Conservation (phyloP, 2,797 vertebrate species). For the Darevskia mixta region DNA sequence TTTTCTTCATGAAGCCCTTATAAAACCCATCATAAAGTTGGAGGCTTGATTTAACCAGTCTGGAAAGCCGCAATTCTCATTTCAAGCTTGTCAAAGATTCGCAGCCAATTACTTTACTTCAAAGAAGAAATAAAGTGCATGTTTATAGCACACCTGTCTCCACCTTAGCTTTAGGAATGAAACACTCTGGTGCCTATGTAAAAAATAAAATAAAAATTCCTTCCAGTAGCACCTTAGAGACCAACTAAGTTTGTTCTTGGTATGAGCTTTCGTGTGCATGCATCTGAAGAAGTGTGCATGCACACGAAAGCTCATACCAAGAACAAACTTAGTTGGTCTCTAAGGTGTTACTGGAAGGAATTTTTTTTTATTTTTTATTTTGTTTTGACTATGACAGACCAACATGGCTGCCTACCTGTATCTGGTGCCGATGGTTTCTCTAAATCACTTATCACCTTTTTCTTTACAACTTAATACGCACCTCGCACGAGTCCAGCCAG, state of each 20-base stretch:
- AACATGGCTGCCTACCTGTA: too few relatives aligned
- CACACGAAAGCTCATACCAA: too few relatives aligned
- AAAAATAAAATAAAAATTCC: too few relatives aligned
- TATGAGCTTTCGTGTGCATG: too few relatives aligned
- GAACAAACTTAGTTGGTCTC: too few relatives aligned
- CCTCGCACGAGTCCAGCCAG: background rate
- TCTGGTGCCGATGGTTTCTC: background rate
- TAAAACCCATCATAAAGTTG: constrained; percentile 31
- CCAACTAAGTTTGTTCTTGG: too few relatives aligned
- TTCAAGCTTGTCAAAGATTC: constrained; percentile 17
- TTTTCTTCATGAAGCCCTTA: constrained; percentile 54
- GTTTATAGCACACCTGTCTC: background rate
- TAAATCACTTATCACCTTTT: background rate
- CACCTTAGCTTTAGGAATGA: constrained; percentile 16
- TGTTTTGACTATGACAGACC: too few relatives aligned
- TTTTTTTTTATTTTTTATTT: too few relatives aligned
- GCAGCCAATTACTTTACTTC: constrained; percentile 14
- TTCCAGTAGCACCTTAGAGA: too few relatives aligned
- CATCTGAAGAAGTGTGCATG: too few relatives aligned
- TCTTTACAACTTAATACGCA: background rate
- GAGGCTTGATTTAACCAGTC: constrained; percentile 17
- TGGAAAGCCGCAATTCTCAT: background rate
- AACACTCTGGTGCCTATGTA: background rate
- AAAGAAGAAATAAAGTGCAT: constrained; percentile 7
- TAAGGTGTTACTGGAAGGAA: too few relatives aligned